Conservation (phyloP, 2,888 invertebrate genomes). For the Odontocolon sp. region DNA sequence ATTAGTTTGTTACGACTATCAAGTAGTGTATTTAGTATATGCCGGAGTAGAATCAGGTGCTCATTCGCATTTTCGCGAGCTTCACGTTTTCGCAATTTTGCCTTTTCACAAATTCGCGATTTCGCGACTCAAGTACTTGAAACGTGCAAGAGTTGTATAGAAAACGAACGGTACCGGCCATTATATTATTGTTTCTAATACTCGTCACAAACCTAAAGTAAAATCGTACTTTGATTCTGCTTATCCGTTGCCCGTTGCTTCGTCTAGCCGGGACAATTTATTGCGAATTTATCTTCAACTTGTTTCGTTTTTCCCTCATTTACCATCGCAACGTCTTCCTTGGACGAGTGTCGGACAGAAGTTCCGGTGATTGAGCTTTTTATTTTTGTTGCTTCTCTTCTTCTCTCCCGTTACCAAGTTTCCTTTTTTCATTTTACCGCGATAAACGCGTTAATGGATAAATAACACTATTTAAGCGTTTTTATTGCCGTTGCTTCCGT, state of each 20-base stretch:
- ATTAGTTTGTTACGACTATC: conserved; percentile 42
- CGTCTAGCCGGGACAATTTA: neutral
- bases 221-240: conserved; percentile 59
- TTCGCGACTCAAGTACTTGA: neutral
- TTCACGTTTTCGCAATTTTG: conserved; percentile 30
- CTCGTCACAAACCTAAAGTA: conserved; percentile 42
- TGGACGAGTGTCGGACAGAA: neutral
- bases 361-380: conserved; percentile 59
- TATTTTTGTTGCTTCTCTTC: conserved; percentile 20
- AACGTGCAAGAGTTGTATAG: conserved; percentile 46
- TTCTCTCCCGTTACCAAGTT: too few relatives aligned
- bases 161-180: conserved; percentile 56
- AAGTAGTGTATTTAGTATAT: conserved; percentile 39
- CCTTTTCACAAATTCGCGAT: conserved; percentile 3
- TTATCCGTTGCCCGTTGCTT: neutral
- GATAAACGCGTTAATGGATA: conserved; percentile 39
- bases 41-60: conserved; percentile 55
- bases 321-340: neutral
- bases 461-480: conserved; percentile 71
- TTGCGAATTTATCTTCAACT: neutral
- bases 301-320: neutral
- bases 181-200: conserved; percentile 58
- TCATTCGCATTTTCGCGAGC: conserved; percentile 47
- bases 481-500: conserved; percentile 79
- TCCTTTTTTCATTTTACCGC: conserved; percentile 16